These are phyloP conservation scores for Tenualosa ilisha DNA, from an alignment of 2,797 vertebrate genomes.

Conservation along the genomic window DNA sequence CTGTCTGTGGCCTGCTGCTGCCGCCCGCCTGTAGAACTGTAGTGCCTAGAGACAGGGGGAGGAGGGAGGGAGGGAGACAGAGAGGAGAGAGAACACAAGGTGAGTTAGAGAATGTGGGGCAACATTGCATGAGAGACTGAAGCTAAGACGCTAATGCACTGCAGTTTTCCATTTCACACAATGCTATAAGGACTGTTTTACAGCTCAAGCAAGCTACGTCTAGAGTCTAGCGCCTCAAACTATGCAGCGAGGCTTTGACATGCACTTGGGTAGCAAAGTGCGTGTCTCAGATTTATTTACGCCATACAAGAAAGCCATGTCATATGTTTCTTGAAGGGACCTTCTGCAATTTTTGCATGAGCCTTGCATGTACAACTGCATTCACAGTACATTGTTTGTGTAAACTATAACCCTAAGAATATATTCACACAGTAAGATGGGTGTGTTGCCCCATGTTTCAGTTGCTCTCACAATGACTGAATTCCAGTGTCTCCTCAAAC, in stretches of 20 bases:
- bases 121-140: neutral
- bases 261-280: no score
- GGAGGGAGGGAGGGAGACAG: neutral
- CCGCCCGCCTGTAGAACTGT: constrained; percentile 82
- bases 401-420: neutral
- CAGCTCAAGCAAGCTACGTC: no score
- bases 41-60: constrained; percentile 73
- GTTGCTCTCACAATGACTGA: neutral
- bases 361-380: no score
- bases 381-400: no score
- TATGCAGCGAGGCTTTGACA: no score
- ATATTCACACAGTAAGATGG: neutral
- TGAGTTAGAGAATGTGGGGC: neutral
- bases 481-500: no score
- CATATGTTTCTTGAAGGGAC: no score
- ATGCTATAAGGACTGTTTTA: no score
- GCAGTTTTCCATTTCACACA: neutral
- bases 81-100: neutral
- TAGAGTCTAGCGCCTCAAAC: no score
- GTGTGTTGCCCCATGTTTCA: neutral
- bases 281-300: no score
- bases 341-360: no score
- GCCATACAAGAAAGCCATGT: no score
- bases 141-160: neutral
- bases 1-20: constrained; percentile 76